Evolutionary conservation across 2,888 invertebrate genomes (phyloP).

Genomic region (Beris chalybata): DNA sequence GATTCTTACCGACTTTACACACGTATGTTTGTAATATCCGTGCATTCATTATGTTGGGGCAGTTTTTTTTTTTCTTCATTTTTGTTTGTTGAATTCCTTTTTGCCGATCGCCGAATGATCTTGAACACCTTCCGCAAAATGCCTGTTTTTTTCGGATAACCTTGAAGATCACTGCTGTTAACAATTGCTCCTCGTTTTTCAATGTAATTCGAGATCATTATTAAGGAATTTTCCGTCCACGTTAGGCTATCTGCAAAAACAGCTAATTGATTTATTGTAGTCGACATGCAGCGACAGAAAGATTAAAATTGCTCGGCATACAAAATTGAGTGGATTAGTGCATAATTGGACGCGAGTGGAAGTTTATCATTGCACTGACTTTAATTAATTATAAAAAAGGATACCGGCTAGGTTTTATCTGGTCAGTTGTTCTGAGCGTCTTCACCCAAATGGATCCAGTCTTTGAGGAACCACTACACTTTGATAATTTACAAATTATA

Average conservation of each 20-base stretch:
- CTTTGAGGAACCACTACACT: no score
- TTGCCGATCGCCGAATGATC: not conserved
- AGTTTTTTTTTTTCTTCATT: not conserved
- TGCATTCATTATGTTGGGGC: not conserved
- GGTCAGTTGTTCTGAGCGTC: no score
- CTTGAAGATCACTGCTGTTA: not conserved
- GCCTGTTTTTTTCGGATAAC: slow-evolving; percentile 14
- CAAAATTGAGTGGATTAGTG: slow-evolving; percentile 21
- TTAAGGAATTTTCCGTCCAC: slow-evolving; percentile 28
- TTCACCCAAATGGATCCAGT: no score
- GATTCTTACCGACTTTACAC: not conserved
- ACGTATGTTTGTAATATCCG: not conserved
- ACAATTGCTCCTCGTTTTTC: slow-evolving; percentile 5
- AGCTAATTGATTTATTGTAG: slow-evolving; percentile 30
- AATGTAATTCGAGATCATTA: slow-evolving; percentile 29
- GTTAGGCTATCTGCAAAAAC: slow-evolving; percentile 15
- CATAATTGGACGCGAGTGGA: slow-evolving; percentile 23
- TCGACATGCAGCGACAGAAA: slow-evolving; percentile 28
- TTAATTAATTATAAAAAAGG: no score
- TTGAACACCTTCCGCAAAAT: slow-evolving; percentile 5
- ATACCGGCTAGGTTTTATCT: no score
- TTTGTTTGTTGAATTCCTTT: slow-evolving; percentile 7
- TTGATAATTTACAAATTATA: no score
- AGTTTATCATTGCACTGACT: slow-evolving; percentile 13
- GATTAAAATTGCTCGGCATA: slow-evolving; percentile 19